Percentiles rank a stretch among this genome's conserved stretches.
Evolutionary conservation across 2,888 invertebrate species (phyloP).

Genomic region (Automeris io): DNA sequence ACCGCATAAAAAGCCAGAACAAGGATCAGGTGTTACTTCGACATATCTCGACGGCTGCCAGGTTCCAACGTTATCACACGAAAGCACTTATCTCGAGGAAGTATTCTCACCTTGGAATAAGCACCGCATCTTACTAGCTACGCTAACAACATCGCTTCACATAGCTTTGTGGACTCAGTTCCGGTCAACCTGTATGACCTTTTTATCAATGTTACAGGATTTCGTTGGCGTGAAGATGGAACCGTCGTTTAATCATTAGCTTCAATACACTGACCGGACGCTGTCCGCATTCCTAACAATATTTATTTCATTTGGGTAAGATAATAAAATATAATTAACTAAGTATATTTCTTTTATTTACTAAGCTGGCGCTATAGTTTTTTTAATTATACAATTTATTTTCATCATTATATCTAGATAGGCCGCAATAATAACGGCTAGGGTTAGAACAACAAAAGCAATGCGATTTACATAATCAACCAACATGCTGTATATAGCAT

Average conservation of each 20-base stretch:
- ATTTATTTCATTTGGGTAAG: constrained; percentile 55
- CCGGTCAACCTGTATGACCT: constrained; percentile 60
- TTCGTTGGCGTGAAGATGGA: constrained; percentile 56
- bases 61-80: constrained; percentile 84
- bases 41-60: constrained; percentile 80
- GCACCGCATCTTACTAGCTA: constrained; percentile 70
- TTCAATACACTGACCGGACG: constrained; percentile 35
- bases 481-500: too few species aligned
- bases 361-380: constrained; percentile 46
- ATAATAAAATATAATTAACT: constrained; percentile 63
- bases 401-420: not conserved
- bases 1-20: constrained; percentile 80
- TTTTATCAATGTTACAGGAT: constrained; percentile 70
- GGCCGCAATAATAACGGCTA: constrained; percentile 13
- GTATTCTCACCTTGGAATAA: constrained; percentile 78
- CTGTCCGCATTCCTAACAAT: constrained; percentile 65
- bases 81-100: constrained; percentile 85
- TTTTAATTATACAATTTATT: too few species aligned
- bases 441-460: constrained; percentile 20
- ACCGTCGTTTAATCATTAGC: constrained; percentile 16
- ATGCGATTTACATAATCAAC: constrained; percentile 12
- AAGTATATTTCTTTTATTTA: constrained; percentile 37
- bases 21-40: constrained; percentile 76
- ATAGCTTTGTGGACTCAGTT: constrained; percentile 55
- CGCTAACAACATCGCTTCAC: constrained; percentile 64